Base-by-base conservation (phyloP, 2,888 invertebrate genomes). In the Catocala nupta region DNA sequence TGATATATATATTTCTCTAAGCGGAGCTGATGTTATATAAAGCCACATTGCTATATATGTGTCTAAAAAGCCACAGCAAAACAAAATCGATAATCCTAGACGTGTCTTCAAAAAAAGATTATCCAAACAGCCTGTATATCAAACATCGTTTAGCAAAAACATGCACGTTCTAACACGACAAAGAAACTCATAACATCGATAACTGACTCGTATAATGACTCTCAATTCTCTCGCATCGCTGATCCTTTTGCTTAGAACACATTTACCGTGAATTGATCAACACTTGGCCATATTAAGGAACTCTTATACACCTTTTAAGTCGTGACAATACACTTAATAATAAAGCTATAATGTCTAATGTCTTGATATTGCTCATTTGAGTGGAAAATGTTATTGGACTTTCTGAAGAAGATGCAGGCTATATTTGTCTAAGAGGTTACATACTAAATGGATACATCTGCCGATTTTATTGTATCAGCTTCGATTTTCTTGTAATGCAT, bases 111-210 rank as follows among this genome's bases (percentile, higher is more conserved):
- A 1, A 25, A 25, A 25, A 25, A 54, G 42, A 39, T 62, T 39
- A 44, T 42, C 11, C 5, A 48, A 71, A 5, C 90, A 86, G 0
- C 75, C 86, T 89, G 82, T 92, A 87, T 66, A 71, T 71, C 10
- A n/a, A 67, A 76, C 78, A 84, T 77, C 84, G 79, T 88, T 89
- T 85, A 86, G 81, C 81, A 77, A 80, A 81, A 85, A 84, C 82
- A 81, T 82, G 79, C 81, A 84, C 78, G 84, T 75, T 81, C 78
- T 85, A 81, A 83, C 77, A 78, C 73, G 81, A 91, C 88, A 92
- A 91, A 84, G 76, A 81, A 73, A 68, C 81, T 86, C 89, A 89
- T 89, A 89, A 82, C 82, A 86, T 87, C 84, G 82, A 87, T 86
- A 87, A 84, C 80, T 63, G 77, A 78, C 71, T 81, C 81, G 70